phyloP scores from a whole-genome alignment of 2,797 vertebrate genomes.

The Lepus oiostolus region DNA sequence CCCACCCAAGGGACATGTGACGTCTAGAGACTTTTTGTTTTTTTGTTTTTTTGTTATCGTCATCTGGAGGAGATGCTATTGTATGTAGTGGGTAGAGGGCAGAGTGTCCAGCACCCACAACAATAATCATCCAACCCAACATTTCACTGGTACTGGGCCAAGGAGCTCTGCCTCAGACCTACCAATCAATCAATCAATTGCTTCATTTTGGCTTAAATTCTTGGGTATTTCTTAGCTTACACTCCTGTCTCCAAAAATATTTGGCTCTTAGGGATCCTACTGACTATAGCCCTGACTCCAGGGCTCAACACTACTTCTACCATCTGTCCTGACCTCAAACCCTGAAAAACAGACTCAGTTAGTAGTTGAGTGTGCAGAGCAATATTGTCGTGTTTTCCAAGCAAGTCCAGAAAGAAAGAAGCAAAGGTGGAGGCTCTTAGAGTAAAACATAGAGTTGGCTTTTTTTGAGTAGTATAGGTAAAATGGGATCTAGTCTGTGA shows the following conservation, averaged over 20 bases:
- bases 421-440: constrained; percentile 46
- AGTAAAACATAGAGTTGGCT: neutral
- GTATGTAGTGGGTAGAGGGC: neutral
- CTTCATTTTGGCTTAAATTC: constrained; percentile 16
- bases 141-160: neutral
- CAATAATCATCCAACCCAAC: neutral
- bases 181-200: neutral
- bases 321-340: neutral
- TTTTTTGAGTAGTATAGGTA: constrained; percentile 47
- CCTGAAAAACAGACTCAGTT: neutral
- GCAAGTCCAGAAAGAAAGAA: neutral
- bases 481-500: constrained; percentile 51
- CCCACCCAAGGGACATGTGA: neutral
- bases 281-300: neutral
- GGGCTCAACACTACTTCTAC: neutral
- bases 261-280: neutral
- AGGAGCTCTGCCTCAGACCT: neutral
- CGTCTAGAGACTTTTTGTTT: neutral
- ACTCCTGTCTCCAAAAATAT: neutral
- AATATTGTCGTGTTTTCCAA: neutral
- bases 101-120: neutral
- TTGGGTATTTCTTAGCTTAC: neutral
- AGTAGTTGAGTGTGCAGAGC: neutral
- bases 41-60: neutral
- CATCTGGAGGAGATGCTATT: neutral